Percentiles rank a stretch among this genome's conserved stretches.
Evolutionary conservation across 2,113 vertebrate species (phyloP).

Genomic region (Phyllostomus discolor): DNA sequence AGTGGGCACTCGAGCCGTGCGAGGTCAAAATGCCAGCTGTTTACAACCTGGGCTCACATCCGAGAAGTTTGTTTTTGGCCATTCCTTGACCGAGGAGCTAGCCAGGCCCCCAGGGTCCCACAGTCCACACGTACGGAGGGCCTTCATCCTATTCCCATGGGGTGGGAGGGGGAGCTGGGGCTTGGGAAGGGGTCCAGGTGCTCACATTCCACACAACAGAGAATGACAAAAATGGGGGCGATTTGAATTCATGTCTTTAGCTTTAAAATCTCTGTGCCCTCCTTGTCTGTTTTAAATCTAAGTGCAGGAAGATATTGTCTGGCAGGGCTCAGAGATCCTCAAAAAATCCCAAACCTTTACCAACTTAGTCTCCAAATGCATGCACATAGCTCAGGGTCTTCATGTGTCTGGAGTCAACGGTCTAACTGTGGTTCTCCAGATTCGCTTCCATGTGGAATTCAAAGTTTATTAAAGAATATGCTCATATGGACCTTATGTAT

Average conservation of each 20-base stretch:
- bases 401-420: background rate
- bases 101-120: too few species aligned
- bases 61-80: too few species aligned
- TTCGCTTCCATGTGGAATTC: background rate
- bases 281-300: background rate
- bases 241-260: background rate
- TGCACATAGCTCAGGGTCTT: background rate
- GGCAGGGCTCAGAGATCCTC: background rate
- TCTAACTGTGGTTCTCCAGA: background rate
- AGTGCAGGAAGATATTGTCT: background rate
- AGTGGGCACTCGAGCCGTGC: too few species aligned
- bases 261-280: background rate
- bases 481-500: background rate
- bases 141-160: too few species aligned
- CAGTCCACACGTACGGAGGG: too few species aligned
- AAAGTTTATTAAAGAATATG: background rate
- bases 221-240: background rate
- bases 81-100: too few species aligned
- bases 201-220: background rate
- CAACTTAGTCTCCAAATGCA: background rate
- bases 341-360: background rate
- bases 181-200: too few species aligned
- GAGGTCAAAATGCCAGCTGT: too few species aligned
- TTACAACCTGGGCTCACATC: too few species aligned
- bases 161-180: too few species aligned